phyloP scores from a whole-genome alignment of 2,888 invertebrate genomes.

The Linyphia triangularis region DNA sequence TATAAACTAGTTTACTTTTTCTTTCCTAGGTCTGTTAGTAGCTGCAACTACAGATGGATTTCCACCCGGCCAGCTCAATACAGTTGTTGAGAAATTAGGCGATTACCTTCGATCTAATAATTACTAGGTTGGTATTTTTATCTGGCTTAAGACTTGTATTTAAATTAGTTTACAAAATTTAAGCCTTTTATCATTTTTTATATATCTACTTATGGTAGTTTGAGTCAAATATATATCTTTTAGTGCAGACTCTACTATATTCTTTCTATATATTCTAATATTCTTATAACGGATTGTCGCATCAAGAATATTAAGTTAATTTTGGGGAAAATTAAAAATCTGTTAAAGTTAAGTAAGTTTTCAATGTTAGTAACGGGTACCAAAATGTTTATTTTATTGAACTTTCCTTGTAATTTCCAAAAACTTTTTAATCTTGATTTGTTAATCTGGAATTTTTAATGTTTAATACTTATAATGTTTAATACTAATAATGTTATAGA shows the following conservation, averaged over 20 bases:
- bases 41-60: conserved; percentile 77
- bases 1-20: background rate
- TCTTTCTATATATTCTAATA: background rate
- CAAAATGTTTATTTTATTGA: no score
- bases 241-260: background rate
- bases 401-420: no score
- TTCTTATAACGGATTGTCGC: background rate
- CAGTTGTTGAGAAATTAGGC: conserved; percentile 77
- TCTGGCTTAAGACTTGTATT: no score
- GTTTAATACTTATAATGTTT: no score
- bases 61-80: conserved; percentile 77
- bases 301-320: background rate
- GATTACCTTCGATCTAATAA: conserved; percentile 77
- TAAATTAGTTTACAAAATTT: background rate
- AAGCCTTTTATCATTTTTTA: background rate
- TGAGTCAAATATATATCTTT: background rate
- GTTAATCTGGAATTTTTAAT: no score
- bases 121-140: conserved; percentile 71
- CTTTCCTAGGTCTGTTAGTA: conserved; percentile 76
- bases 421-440: no score
- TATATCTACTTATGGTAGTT: no score
- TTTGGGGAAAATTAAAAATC: no score
- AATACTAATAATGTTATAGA: no score
- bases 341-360: no score
- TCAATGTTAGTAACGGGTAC: no score